Evolutionary conservation across 1,140 invertebrate species (phyloP), one percentile per base, ranked within the genome.

Genomic region (Thaumatotibia leucotreta): DNA sequence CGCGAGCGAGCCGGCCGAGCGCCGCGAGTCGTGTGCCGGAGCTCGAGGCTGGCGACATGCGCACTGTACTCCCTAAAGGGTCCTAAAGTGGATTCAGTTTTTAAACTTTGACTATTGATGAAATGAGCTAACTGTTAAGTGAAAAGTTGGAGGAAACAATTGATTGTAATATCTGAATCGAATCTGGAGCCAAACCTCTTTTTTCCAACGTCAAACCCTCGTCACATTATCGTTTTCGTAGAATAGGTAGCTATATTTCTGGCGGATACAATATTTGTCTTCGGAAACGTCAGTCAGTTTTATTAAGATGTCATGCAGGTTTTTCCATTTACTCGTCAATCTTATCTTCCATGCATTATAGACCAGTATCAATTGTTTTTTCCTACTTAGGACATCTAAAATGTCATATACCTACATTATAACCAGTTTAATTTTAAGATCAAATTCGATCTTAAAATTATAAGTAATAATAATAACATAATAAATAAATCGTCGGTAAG

Each of bases 31-130:
- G 82, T 81, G 78, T 88, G 86, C 83, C 85, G 84, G 76, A 77
- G 79, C 72, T 86, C 83, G 79, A 80, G 81, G 82, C 80, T 82
- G 77, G 74, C 75, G 84, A 78, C 88, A 90, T 90, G 88, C 88
- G 88, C 88, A 88, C 64, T 86, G 71, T 72, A 65, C 70, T 72
- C 76, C 80, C 72, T 79, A 80, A 87, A 86, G 81, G 85, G 85
- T 82, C 82, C 84, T 84, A 82, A 88, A 84, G 82, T 85, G 83
- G 82, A 89, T 87, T 89, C 84, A 90, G 86, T 88, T 88, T 86
- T 88, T 84, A 88, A 88, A 88, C 81, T 88, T 87, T 82, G 78
- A 85, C 83, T 83, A 84, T 88, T 85, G 82, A 84, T 88, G 82
- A 84, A 86, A 86, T 81, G 79, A 80, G 81, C 86, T 83, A 75